Percentiles rank a stretch among this genome's conserved stretches.
Conservation (phyloP, 2,888 invertebrate genomes). For the Noctua janthe region DNA sequence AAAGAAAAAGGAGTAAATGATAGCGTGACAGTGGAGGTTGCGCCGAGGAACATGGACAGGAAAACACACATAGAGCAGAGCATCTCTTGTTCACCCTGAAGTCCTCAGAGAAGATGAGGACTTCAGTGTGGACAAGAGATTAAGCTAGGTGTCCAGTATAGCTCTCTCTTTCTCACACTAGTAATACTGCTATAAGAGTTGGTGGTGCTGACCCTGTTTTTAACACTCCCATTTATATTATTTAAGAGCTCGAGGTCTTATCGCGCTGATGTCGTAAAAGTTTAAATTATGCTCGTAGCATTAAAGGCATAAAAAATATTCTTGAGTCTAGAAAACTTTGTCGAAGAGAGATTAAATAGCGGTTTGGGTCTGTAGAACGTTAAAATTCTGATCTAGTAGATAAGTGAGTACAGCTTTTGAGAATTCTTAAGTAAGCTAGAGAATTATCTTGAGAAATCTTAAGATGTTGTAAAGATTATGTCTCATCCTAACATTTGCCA, state of each 20-base stretch:
- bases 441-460: constrained; percentile 25
- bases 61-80: too few species aligned
- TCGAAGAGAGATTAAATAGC: constrained; percentile 2
- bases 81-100: too few species aligned
- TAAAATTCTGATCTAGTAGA: constrained; percentile 15
- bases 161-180: not conserved
- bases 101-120: not conserved
- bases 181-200: not conserved
- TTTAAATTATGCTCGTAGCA: constrained; percentile 38
- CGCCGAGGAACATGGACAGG: not conserved
- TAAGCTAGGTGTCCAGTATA: not conserved
- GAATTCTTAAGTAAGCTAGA: constrained; percentile 8
- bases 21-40: not conserved
- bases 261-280: constrained; percentile 44
- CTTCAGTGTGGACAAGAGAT: not conserved
- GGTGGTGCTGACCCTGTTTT: not conserved
- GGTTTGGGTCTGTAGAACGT: not conserved
- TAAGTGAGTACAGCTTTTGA: constrained; percentile 8
- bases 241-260: constrained; percentile 27
- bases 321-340: constrained; percentile 13
- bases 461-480: constrained; percentile 20
- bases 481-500: not conserved
- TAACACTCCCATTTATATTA: constrained; percentile 44
- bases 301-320: constrained; percentile 23
- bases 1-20: not conserved